Base-by-base conservation (phyloP, 2,888 invertebrate species). In the Lysandra bellargus region DNA sequence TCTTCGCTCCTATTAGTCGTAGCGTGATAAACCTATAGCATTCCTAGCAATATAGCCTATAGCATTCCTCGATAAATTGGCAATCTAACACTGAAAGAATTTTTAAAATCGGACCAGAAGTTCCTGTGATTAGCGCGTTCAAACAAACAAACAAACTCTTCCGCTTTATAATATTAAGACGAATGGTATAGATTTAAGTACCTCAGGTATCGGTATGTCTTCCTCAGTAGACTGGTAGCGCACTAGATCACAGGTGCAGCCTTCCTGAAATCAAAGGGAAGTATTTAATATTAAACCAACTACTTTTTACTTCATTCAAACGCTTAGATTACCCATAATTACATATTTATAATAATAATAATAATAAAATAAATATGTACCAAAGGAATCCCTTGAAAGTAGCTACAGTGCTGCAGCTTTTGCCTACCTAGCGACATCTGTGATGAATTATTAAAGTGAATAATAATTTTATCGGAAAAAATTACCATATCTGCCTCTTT, bases 171-270 rank as follows among this genome's bases (percentile, higher is more conserved):
- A 23, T 23, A 23, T 23, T 23, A 23, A 23, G 23, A 23, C 23
- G 23, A 23, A 23, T 23, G 23, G 23, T 44, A 40, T 5, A 44
- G 44, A 44, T 44, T 44, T 2, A 44, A 44, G 79, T 79, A 92
- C 94, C 82, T 91, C 90, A 0, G 94, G 93, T 81, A 92, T 84
- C 0, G 90, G 87, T 17, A 69, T 69, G 14, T 69, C 33, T 33
- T 69, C 69, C 2, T 33, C 64, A 30, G 33, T 69, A 33, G 1
- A 33, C 14, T 69, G 69, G 69, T 69, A 14, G 33, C 17, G 33
- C 17, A 69, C 14, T 4, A 37, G 17, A 5, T 69, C 69, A 33
- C 69, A 69, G 69, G 69, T 69, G 33, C 69, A 69, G 30, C 9
- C 23, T 64, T 64, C 64, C 64, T 64, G 64, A 64, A 64, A 64